Evolutionary conservation across 1,140 invertebrate species (phyloP), one percentile per base, ranked within the genome.

Genomic region (Dreissena rostriformis): DNA sequence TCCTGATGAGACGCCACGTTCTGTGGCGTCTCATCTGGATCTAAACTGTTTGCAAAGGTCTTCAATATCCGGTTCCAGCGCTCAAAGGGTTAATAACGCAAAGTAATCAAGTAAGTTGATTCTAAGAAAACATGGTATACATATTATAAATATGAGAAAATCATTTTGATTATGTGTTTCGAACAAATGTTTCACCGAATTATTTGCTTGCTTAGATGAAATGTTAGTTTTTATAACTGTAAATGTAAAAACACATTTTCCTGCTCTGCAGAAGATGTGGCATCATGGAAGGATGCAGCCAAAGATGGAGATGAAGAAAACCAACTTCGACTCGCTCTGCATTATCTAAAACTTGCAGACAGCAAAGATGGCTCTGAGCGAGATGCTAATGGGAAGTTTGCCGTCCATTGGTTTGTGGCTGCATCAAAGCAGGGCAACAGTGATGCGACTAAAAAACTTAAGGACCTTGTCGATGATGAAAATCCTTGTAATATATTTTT

Each of bases 401-500:
- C 97, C 0, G 95, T 98, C 57, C 96, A 97, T 89, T 98, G 97
- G 97, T 91, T 98, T 10, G 96, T 97, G 19, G 96, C 96, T 93
- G 97, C 97, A 0, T 97, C 97, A 0, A 96, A 97, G 89, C 97
- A 98, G 92, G 97, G 97, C 4, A 97, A 98, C 91, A 95, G 96
- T 83, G 97, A 97, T 91, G 97, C 97, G 6, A 97, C 97, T 28
- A 95, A 96, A 77, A 94, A 97, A 87, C 94, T 98, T 51, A 95
- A 95, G 89, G 95, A 97, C 92, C 98, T 97, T 93, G 95, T 96
- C 57, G 95, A 96, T 29, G 57, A 61, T 61, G 57, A 61, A 2
- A 61, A 10, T 39, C 29, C 39, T 4, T 19, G 1, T 49, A 70
- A 70, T 39, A 5, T 2, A 39, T 39, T 39, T n/a, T 39, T 39